A percentile compares a stretch with the other conserved stretches of the same genome.
These are phyloP conservation scores for Enteromius radiatus DNA, from an alignment of 2,797 vertebrate species.

Conservation along the genomic window DNA sequence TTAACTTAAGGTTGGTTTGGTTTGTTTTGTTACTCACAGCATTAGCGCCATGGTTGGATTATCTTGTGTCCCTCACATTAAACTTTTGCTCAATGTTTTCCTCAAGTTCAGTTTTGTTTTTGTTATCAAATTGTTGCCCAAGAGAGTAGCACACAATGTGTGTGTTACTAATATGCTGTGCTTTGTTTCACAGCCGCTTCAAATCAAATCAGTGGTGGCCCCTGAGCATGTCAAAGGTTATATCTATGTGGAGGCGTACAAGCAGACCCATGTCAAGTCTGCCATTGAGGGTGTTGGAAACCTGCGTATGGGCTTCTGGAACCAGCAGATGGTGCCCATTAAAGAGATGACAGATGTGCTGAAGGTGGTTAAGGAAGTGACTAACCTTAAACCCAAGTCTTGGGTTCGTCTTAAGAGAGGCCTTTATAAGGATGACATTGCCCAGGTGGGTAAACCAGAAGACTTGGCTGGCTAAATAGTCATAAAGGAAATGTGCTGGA, in stretches of 20 bases:
- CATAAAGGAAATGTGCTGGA: background rate
- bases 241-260: conserved; percentile 96
- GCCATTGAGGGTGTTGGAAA: conserved; percentile 96
- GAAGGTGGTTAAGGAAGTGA: conserved; percentile 97
- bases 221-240: conserved; percentile 95
- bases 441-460: conserved; percentile 80
- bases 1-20: background rate
- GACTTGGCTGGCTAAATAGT: background rate
- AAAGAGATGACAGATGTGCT: conserved; percentile 98
- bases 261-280: conserved; percentile 95
- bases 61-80: too few species aligned
- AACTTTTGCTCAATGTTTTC: too few species aligned
- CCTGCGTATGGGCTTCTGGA: conserved; percentile 96
- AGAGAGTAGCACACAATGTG: too few species aligned
- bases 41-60: background rate
- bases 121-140: too few species aligned
- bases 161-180: too few species aligned
- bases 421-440: conserved; percentile 96
- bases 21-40: background rate
- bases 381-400: conserved; percentile 96
- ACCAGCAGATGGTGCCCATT: conserved; percentile 99
- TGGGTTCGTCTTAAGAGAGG: conserved; percentile 96
- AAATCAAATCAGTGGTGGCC: conserved; percentile 96
- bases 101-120: too few species aligned
- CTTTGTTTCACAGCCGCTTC: conserved; percentile 81